phyloP scores from a whole-genome alignment of 92 coral and sea anemone genomes.

The Pocillopora grandis region DNA sequence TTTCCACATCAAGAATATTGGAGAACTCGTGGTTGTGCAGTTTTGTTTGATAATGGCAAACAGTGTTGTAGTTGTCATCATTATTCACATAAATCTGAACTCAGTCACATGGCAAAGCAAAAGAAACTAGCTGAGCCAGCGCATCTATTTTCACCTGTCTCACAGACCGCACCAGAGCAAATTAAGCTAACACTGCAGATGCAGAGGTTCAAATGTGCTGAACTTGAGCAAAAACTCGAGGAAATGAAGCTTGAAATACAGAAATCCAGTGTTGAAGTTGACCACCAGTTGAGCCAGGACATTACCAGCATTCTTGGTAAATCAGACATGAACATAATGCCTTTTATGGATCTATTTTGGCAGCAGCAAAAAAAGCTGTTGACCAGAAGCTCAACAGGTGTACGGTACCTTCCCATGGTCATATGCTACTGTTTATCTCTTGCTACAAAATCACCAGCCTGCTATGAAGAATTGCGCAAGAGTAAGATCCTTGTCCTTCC shows the following conservation, averaged over 20 bases:
- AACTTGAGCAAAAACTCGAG: slow-evolving; percentile 49
- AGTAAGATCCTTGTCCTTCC: slow-evolving; percentile 53
- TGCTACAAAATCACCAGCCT: slow-evolving; percentile 60
- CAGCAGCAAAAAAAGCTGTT: slow-evolving; percentile 60
- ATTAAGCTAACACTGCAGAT: slow-evolving; percentile 55
- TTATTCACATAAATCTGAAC: not conserved
- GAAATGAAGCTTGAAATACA: slow-evolving; percentile 61
- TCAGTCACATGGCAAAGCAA: not conserved
- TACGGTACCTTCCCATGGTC: slow-evolving; percentile 53
- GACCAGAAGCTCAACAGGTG: slow-evolving; percentile 38
- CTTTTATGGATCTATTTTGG: slow-evolving; percentile 61
- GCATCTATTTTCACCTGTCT: slow-evolving; percentile 47
- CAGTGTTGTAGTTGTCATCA: slow-evolving; percentile 15
- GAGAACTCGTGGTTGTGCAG: slow-evolving; percentile 37
- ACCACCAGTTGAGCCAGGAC: slow-evolving; percentile 49
- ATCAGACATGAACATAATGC: slow-evolving; percentile 19
- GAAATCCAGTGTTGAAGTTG: slow-evolving; percentile 56
- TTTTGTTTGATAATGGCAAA: slow-evolving; percentile 21
- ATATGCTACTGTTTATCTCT: slow-evolving; percentile 52
- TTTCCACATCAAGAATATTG: slow-evolving; percentile 51
- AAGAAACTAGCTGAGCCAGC: slow-evolving; percentile 56
- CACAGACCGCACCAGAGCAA: slow-evolving; percentile 55
- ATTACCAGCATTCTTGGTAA: slow-evolving; percentile 42
- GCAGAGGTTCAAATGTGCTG: slow-evolving; percentile 66
- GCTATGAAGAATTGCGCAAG: slow-evolving; percentile 60